phyloP scores from a whole-genome alignment of 2,797 vertebrate species.

The Poecilia gillii region DNA sequence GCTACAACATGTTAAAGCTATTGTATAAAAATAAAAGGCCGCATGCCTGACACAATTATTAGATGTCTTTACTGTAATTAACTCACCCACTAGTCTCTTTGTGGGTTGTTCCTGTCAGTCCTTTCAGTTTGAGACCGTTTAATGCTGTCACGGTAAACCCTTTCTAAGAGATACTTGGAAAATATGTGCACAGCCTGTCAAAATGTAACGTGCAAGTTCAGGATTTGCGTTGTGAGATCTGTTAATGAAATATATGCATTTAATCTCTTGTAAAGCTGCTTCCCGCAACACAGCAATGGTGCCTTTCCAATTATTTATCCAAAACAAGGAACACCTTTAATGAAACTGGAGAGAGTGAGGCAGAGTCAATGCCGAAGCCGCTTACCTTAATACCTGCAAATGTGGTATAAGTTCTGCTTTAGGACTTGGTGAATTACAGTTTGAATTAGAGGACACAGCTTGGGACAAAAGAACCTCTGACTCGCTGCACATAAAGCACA shows the following conservation, averaged over 20 bases:
- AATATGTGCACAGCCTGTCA: neutral
- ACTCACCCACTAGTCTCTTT: slow-evolving; percentile 32
- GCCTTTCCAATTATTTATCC: slow-evolving; percentile 25
- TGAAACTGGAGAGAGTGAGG: slow-evolving; percentile 8
- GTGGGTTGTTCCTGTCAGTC: slow-evolving; percentile 42
- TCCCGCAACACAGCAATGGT: slow-evolving; percentile 14
- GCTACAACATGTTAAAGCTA: neutral
- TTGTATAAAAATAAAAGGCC: neutral
- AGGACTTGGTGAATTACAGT: slow-evolving; percentile 53
- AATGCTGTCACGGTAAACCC: slow-evolving; percentile 1
- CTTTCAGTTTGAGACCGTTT: slow-evolving; percentile 35
- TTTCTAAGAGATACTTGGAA: slow-evolving; percentile 4
- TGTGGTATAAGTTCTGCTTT: slow-evolving; percentile 32
- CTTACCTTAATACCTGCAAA: slow-evolving; percentile 16
- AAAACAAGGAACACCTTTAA: neutral
- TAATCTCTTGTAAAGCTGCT: slow-evolving; percentile 11
- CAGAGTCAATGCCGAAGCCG: slow-evolving; percentile 11
- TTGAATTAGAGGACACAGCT: slow-evolving; percentile 62
- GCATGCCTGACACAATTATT: slow-evolving; percentile 26
- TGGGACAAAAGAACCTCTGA: slow-evolving; percentile 59
- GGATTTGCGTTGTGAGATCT: slow-evolving; percentile 10
- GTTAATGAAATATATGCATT: slow-evolving; percentile 22
- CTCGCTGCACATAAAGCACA: slow-evolving; percentile 51
- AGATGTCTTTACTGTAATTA: slow-evolving; percentile 44
- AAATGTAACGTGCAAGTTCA: neutral